Percentiles rank a stretch among this genome's conserved stretches.
These are phyloP conservation scores for Drosophila mercatorum DNA, from an alignment of 2,888 invertebrate species.

Conservation along the genomic window DNA sequence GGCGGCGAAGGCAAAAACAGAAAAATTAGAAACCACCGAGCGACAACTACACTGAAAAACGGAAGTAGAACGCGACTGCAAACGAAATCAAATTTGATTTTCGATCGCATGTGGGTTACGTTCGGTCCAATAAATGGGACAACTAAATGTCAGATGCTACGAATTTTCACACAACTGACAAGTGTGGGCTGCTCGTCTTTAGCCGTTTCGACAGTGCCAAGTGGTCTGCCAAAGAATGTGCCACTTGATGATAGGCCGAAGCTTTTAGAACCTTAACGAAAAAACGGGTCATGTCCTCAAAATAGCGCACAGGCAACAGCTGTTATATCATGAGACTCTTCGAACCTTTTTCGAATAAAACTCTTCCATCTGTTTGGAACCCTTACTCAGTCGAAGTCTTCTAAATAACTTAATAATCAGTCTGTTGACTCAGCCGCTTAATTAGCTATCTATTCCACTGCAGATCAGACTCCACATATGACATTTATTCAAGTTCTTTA, in stretches of 20 bases:
- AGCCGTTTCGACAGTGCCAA: slow-evolving; percentile 38
- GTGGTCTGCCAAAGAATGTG: slow-evolving; percentile 61
- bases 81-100: slow-evolving; percentile 37
- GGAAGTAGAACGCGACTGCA: slow-evolving; percentile 56
- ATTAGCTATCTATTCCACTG: slow-evolving; percentile 19
- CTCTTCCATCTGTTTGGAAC: background rate
- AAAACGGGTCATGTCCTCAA: slow-evolving; percentile 5
- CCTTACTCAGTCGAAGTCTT: background rate
- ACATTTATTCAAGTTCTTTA: slow-evolving; percentile 22
- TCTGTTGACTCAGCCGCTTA: background rate
- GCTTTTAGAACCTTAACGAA: background rate
- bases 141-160: slow-evolving; percentile 79
- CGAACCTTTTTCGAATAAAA: no score
- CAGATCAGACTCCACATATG: slow-evolving; percentile 26
- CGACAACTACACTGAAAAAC: slow-evolving; percentile 36
- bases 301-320: slow-evolving; percentile 3
- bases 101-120: slow-evolving; percentile 51
- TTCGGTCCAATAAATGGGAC: slow-evolving; percentile 50
- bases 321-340: background rate
- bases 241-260: slow-evolving; percentile 15
- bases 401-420: slow-evolving; percentile 23
- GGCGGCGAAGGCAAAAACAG: slow-evolving; percentile 15
- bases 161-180: slow-evolving; percentile 60
- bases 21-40: background rate
- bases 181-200: slow-evolving; percentile 30